Evolutionary conservation across 2,797 vertebrate genomes (phyloP).

Genomic region (Etheostoma perlongum): DNA sequence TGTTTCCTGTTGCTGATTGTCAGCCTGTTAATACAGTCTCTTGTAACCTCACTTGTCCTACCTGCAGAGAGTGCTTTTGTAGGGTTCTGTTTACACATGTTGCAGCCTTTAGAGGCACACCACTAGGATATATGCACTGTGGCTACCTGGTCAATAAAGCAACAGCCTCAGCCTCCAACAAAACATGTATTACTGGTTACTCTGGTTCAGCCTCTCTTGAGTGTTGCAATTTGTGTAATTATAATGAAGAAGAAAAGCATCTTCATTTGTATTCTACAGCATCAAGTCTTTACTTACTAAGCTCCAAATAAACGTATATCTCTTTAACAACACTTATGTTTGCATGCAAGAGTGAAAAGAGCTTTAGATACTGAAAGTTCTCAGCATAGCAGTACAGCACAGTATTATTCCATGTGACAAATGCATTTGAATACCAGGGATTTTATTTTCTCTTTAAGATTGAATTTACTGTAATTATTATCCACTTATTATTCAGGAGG

Average conservation of each 20-base stretch:
- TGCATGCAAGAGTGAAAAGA: neutral
- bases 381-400: too few relatives aligned
- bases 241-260: constrained; percentile 4
- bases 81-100: constrained; percentile 5
- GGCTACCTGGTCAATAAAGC: neutral
- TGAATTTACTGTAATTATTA: constrained; percentile 18
- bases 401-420: neutral
- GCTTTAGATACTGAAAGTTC: neutral
- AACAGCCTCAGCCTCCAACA: neutral
- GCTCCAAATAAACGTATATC: neutral
- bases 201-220: neutral
- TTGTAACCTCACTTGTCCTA: constrained; percentile 4
- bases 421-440: neutral
- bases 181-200: constrained; percentile 2
- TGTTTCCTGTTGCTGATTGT: constrained; percentile 8
- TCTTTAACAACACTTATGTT: constrained; percentile 7
- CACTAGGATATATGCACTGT: neutral
- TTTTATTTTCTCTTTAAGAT: constrained; percentile 15
- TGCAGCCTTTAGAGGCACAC: neutral
- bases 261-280: constrained; percentile 17
- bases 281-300: neutral
- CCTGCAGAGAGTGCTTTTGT: constrained; percentile 6
- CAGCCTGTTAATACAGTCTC: constrained; percentile 1
- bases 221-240: neutral
- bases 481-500: constrained; percentile 25